A percentile compares a stretch with the other conserved stretches of the same genome.
Evolutionary conservation across 1,140 invertebrate genomes (phyloP).

Genomic region (Drosophila lacertosa): DNA sequence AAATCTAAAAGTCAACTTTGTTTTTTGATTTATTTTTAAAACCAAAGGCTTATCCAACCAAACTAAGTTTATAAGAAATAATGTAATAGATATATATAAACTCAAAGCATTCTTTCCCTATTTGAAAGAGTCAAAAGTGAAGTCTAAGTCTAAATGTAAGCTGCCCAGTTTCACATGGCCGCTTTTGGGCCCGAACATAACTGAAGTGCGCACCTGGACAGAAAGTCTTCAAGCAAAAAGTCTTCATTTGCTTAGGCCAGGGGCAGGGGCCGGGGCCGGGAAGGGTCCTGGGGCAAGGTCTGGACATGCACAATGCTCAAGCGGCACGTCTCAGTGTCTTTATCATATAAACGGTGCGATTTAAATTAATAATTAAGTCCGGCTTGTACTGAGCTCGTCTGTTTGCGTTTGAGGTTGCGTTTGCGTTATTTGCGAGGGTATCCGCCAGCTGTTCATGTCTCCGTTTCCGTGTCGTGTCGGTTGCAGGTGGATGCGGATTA

Average conservation of each 20-base stretch:
- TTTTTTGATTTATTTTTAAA: too few species aligned
- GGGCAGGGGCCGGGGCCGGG: slow-evolving; percentile 8
- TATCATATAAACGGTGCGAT: slow-evolving; percentile 80
- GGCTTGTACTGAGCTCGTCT: slow-evolving; percentile 16
- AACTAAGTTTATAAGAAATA: too few species aligned
- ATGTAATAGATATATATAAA: too few species aligned
- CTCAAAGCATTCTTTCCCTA: too few species aligned
- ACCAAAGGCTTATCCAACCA: too few species aligned
- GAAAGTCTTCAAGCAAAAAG: slow-evolving; percentile 17
- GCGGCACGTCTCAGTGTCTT: slow-evolving; percentile 75
- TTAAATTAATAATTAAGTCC: slow-evolving; percentile 78
- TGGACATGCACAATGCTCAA: slow-evolving; percentile 71
- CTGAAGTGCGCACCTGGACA: slow-evolving; percentile 19
- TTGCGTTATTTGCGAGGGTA: slow-evolving; percentile 34
- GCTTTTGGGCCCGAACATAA: not conserved
- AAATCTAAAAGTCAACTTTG: too few species aligned
- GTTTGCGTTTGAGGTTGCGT: slow-evolving; percentile 8
- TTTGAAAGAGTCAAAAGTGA: too few species aligned
- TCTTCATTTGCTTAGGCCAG: slow-evolving; percentile 37
- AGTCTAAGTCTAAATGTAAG: too few species aligned
- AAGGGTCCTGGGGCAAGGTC: slow-evolving; percentile 7
- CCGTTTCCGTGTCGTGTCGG: slow-evolving; percentile 5
- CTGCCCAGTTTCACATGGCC: not conserved
- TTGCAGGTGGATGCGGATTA: slow-evolving; percentile 49
- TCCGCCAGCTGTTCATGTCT: slow-evolving; percentile 34